Conservation (phyloP, 2,113 vertebrate genomes). For the Empidonax traillii region DNA sequence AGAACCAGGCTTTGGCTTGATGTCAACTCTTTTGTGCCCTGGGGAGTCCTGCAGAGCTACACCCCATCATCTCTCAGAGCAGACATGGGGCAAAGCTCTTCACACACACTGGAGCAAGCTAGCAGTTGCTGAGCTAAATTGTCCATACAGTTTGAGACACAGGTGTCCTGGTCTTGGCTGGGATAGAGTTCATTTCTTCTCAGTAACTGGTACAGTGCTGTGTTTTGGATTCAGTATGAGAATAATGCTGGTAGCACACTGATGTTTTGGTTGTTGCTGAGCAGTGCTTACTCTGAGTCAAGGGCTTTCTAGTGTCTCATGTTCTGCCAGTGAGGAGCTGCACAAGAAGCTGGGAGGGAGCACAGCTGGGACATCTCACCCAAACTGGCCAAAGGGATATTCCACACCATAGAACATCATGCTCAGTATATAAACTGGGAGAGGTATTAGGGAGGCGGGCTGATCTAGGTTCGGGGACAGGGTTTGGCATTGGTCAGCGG, state of each 20-base stretch:
- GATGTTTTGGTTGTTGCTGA: not conserved
- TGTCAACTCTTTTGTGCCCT: not conserved
- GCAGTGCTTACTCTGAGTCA: not conserved
- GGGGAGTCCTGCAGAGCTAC: not conserved
- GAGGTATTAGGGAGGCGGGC: no score
- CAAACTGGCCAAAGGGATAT: not conserved
- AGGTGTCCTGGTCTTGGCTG: not conserved
- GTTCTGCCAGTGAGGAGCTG: not conserved
- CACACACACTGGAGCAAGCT: not conserved
- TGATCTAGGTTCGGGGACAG: no score
- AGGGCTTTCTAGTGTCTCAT: not conserved
- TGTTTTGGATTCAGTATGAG: not conserved
- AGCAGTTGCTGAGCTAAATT: not conserved
- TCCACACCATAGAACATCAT: not conserved
- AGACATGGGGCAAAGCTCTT: not conserved
- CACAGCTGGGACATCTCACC: not conserved
- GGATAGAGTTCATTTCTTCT: not conserved
- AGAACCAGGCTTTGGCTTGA: not conserved
- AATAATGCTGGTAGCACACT: not conserved
- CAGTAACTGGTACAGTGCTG: not conserved
- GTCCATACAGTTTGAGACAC: not conserved
- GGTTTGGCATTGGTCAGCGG: no score
- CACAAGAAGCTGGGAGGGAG: not conserved
- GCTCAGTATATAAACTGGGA: not conserved
- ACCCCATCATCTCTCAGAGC: not conserved